A percentile compares a stretch with the other conserved stretches of the same genome.
Evolutionary conservation across 2,888 invertebrate species (phyloP).

Genomic region (Abrostola triplasia): DNA sequence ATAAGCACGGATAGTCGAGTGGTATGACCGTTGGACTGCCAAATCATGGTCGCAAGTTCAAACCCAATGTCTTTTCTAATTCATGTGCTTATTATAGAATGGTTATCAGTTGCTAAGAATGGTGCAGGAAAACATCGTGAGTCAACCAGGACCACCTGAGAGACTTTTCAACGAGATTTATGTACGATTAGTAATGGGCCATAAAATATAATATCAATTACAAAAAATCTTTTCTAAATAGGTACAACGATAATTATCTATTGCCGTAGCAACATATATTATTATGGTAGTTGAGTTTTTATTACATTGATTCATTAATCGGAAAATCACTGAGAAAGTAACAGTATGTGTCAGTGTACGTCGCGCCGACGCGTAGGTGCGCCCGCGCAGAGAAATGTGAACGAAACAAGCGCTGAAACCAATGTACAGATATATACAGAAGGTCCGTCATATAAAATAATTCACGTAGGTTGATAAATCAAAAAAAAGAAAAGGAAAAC

Average conservation of each 20-base stretch:
- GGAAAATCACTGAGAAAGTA: slow-evolving; percentile 53
- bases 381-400: slow-evolving; percentile 63
- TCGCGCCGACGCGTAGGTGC: slow-evolving; percentile 62
- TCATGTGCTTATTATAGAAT: no score
- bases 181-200: slow-evolving; percentile 27
- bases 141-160: no score
- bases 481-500: no score
- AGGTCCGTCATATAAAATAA: slow-evolving; percentile 4
- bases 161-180: not conserved
- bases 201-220: slow-evolving; percentile 32
- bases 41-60: no score
- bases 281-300: slow-evolving; percentile 34
- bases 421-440: slow-evolving; percentile 23
- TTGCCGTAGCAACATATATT: slow-evolving; percentile 26
- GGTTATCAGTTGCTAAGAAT: no score
- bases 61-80: no score
- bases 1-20: no score
- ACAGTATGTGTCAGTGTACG: slow-evolving; percentile 51
- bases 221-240: slow-evolving; percentile 2
- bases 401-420: slow-evolving; percentile 37
- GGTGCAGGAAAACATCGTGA: no score
- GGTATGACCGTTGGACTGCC: no score
- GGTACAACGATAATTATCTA: slow-evolving; percentile 4
- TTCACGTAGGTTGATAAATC: no score
- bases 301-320: slow-evolving; percentile 35